Base-by-base conservation (phyloP, 2,113 vertebrate species). In the Gnathonemus longibarbis region DNA sequence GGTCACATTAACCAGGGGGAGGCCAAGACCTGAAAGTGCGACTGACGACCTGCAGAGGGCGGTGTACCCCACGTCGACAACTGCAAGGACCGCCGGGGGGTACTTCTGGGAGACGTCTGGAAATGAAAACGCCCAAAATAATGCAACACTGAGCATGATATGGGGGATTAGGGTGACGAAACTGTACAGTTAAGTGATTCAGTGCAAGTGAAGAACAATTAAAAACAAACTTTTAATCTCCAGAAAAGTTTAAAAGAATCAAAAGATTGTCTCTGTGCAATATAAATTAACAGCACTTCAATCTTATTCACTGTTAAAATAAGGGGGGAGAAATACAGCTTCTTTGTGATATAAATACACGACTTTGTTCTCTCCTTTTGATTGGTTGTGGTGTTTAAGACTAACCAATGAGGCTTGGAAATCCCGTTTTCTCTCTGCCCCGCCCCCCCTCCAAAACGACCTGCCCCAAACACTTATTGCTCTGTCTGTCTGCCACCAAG, bases 391-490 rank as follows among this genome's bases (percentile, higher is more conserved):
- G 31, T 94, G 92, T 91, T 95, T 96, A 96, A 96, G 96, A 96
- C 94, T 96, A 93, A 95, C 91, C 94, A 94, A 92, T 93, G 42
- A 89, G 93, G 95, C 91, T 13, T 53, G 13, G 48, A 52, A 50
- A 91, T 89, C 92, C 42, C 17, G 10, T 11, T 19, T 9, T 42
- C 62, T 74, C 15, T 58, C 27, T 24, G 50, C 50, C 3, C 13
- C 50, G 15, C 50, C 42, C 9, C 42, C 21, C 39, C 11, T 1
- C 24, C 58, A 93, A 89, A 87, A 94, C 89, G 93, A 94, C 93
- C 91, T 94, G 93, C 39, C 93, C 90, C 92, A 13, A 53, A 74
- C 88, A 92, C 91, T 89, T 97, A 97, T 96, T 97, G 96, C 96
- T 97, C 96, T 97, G 95, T 93, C 45, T 35, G 70, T 19, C 70